Percentiles rank a stretch among this genome's conserved stretches.
These are phyloP conservation scores for Drosophila pseudoananassae DNA, from an alignment of 1,140 invertebrate species.

Conservation along the genomic window DNA sequence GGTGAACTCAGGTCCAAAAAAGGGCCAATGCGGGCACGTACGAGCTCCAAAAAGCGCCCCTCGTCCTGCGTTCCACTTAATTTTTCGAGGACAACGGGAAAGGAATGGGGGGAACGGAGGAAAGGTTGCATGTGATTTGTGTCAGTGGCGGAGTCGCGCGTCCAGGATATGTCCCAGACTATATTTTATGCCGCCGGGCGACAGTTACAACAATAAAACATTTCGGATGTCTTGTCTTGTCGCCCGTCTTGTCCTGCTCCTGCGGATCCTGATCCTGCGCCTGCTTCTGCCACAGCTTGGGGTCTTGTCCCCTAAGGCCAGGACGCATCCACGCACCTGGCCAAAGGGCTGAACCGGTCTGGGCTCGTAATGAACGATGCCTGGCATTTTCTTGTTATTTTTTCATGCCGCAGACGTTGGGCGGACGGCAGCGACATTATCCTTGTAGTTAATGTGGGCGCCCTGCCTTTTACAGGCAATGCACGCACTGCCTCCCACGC, in stretches of 20 bases:
- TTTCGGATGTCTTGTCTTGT: conserved; percentile 73
- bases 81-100: conserved; percentile 9
- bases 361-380: conserved; percentile 71
- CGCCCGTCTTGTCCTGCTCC: conserved; percentile 36
- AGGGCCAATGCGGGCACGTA: conserved; percentile 61
- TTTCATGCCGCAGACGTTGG: conserved; percentile 47
- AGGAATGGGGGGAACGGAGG: neutral
- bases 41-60: conserved; percentile 58
- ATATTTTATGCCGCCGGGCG: conserved; percentile 75
- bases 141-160: conserved; percentile 47
- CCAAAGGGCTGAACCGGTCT: conserved; percentile 32
- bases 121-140: conserved; percentile 81
- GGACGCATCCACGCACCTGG: conserved; percentile 38
- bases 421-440: conserved; percentile 58
- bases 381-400: conserved; percentile 79
- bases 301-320: neutral
- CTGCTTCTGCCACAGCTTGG: conserved; percentile 1
- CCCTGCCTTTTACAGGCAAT: conserved; percentile 45
- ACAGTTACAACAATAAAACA: conserved; percentile 82
- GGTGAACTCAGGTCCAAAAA: conserved; percentile 37
- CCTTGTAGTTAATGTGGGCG: conserved; percentile 73
- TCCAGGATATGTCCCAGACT: conserved; percentile 66
- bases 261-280: conserved; percentile 9
- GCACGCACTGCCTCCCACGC: conserved; percentile 44
- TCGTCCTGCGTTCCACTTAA: conserved; percentile 17